Evolutionary conservation across 2,113 vertebrate species (phyloP).

Genomic region (Cygnus atratus): DNA sequence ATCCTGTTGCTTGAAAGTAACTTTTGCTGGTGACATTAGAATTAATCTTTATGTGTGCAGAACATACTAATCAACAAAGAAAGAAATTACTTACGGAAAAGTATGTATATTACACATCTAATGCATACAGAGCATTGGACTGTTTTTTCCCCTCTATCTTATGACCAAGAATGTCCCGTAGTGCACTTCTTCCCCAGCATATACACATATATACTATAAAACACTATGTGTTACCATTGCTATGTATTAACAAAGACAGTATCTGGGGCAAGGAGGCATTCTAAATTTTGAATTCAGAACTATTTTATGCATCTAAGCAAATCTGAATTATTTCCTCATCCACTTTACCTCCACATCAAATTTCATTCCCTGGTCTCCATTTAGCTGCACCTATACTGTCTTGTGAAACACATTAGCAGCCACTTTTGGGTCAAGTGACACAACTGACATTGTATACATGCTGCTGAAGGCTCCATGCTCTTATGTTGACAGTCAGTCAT

Average conservation of each 20-base stretch:
- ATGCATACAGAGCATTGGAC: background rate
- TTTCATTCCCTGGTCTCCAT: background rate
- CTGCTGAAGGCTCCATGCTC: background rate
- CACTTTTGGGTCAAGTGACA: background rate
- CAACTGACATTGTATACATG: background rate
- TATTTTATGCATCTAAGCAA: background rate
- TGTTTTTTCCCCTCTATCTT: background rate
- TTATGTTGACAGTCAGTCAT: background rate
- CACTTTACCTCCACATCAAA: background rate
- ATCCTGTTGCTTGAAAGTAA: background rate
- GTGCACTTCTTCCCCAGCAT: background rate
- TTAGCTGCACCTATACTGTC: background rate
- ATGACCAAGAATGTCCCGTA: background rate
- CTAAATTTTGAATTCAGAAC: background rate
- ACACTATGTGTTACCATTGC: background rate
- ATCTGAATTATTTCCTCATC: background rate
- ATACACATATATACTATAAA: background rate
- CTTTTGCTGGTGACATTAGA: background rate
- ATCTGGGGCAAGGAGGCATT: background rate
- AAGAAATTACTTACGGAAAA: background rate
- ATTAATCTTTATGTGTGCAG: background rate
- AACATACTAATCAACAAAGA: background rate
- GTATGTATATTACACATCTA: background rate
- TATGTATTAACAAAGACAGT: background rate
- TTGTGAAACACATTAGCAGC: background rate